Percentiles rank a stretch among this genome's conserved stretches.
Evolutionary conservation across 2,888 invertebrate genomes (phyloP).

Genomic region (Apodemia zela): DNA sequence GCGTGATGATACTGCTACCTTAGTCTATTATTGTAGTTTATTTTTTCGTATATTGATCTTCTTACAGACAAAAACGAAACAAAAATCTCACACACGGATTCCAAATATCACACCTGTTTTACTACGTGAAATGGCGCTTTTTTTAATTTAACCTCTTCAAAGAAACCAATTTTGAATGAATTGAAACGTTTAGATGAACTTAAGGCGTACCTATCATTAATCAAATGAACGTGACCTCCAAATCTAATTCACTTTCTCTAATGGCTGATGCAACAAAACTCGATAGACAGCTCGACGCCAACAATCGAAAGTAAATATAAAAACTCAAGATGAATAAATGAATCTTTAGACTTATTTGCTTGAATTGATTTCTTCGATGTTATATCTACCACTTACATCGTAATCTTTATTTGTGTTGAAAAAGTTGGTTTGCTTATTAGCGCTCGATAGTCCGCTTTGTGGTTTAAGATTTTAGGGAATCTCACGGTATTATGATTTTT

Average conservation of each 20-base stretch:
- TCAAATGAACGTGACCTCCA: conserved; percentile 42
- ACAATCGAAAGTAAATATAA: conserved; percentile 41
- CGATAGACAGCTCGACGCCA: conserved; percentile 49
- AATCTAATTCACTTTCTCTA: conserved; percentile 41
- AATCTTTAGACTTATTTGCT: conserved; percentile 31
- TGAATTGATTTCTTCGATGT: conserved; percentile 31
- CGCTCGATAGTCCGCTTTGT: not conserved
- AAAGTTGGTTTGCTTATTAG: not conserved
- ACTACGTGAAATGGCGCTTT: not conserved
- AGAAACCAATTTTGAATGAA: not conserved
- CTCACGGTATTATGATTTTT: no score
- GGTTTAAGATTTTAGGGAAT: no score
- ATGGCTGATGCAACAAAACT: conserved; percentile 24
- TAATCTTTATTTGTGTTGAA: not conserved
- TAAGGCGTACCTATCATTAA: conserved; percentile 34
- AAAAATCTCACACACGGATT: not conserved
- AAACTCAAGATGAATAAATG: not conserved
- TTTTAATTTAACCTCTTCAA: not conserved
- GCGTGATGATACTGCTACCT: no score
- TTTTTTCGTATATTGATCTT: no score
- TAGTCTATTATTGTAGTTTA: no score
- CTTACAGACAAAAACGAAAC: not conserved
- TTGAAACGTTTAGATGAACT: conserved; percentile 17
- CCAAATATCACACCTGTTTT: not conserved
- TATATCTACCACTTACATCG: not conserved